These are phyloP conservation scores for Watsonalla cultraria DNA, from an alignment of 2,888 invertebrate species.

Conservation along the genomic window DNA sequence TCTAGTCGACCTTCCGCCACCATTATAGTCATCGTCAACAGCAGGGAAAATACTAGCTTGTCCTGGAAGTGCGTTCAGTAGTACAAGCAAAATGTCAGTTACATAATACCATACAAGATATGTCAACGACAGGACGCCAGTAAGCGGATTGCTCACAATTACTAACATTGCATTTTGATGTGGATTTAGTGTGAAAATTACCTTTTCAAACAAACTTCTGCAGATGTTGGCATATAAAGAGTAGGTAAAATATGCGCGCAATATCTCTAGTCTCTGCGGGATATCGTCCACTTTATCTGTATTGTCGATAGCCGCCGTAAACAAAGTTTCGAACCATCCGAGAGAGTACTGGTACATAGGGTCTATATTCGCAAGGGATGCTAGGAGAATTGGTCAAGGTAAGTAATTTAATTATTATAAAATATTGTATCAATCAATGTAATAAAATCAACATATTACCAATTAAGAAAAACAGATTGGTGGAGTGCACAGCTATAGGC, in stretches of 20 bases:
- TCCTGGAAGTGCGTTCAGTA: conserved; percentile 75
- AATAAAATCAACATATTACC: conserved; percentile 63
- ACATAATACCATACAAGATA: not conserved
- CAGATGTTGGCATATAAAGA: conserved; percentile 95
- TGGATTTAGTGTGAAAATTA: conserved; percentile 26
- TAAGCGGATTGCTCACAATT: not conserved
- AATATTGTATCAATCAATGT: too few species aligned
- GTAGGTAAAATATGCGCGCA: conserved; percentile 91
- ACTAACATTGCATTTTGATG: too few species aligned
- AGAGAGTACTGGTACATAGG: conserved; percentile 99
- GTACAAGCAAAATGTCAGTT: not conserved
- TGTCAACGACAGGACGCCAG: not conserved
- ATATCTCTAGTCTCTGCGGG: conserved; percentile 83
- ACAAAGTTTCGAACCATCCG: conserved; percentile 95
- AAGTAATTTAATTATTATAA: not conserved
- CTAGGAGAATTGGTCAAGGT: conserved; percentile 51
- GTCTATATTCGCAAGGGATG: conserved; percentile 93
- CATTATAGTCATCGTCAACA: conserved; percentile 85
- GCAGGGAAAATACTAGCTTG: conserved; percentile 91
- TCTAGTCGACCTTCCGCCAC: conserved; percentile 79
- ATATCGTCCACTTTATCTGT: conserved; percentile 92
- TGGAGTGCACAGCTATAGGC: conserved; percentile 93
- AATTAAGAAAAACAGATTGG: conserved; percentile 94
- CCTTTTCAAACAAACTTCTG: conserved; percentile 95
- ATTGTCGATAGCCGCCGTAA: conserved; percentile 90